Evolutionary conservation across 2,797 vertebrate species (phyloP).

Genomic region (Microhierax caerulescens): DNA sequence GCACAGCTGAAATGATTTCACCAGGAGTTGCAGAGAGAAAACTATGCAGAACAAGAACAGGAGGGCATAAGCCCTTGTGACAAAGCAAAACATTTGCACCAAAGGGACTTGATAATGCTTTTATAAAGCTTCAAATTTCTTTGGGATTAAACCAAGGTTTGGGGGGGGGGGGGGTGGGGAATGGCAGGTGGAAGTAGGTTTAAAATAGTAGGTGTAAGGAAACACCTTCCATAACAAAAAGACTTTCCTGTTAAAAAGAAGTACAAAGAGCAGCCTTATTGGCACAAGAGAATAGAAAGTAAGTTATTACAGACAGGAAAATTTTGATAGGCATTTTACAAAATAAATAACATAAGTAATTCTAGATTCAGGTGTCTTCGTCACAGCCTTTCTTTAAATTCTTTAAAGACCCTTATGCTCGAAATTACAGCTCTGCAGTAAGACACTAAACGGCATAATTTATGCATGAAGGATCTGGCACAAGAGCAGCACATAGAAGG

Average conservation of each 20-base stretch:
- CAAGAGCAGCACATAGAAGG: neutral
- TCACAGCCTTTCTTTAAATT: neutral
- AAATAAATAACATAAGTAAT: neutral
- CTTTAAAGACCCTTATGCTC: neutral
- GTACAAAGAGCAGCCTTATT: neutral
- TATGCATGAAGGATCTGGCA: neutral
- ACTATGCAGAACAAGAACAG: neutral
- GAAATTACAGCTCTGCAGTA: neutral
- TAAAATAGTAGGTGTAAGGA: neutral
- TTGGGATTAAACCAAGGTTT: neutral
- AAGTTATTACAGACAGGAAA: neutral
- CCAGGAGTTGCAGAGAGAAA: slow-evolving; percentile 13
- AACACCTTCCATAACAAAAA: neutral
- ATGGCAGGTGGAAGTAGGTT: neutral
- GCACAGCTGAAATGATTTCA: slow-evolving; percentile 28
- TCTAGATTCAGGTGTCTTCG: neutral
- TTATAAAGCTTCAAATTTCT: neutral
- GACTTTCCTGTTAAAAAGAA: neutral
- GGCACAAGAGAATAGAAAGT: neutral
- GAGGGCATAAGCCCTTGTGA: neutral
- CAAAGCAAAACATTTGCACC: slow-evolving; percentile 26
- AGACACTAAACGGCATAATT: neutral
- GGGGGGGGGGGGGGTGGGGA: neutral
- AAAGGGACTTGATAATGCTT: neutral
- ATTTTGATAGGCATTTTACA: neutral